Evolutionary conservation across 2,888 invertebrate genomes (phyloP), one percentile per base, ranked within the genome.

Genomic region (Coronaproctus castanopsis): DNA sequence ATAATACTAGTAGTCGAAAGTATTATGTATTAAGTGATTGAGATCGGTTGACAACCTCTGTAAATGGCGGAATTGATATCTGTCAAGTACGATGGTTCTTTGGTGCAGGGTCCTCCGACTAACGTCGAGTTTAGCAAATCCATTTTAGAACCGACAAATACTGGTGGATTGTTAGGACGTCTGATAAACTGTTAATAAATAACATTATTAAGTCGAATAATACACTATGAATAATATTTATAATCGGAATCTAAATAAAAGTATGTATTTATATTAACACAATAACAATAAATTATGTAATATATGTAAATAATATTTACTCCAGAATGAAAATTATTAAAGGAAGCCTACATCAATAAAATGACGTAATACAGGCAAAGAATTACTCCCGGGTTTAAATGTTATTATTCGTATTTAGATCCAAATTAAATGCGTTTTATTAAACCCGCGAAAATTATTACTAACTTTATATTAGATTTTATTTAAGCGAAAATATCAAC

Each of bases 61-160:
- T 59, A 59, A 52, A 52, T 59, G 2, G n/a, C 22, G 14, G 20
- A n/a, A 8, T 21, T 21, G 36, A 48, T 52, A 56, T 59, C 59
- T 52, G 24, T 55, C 48, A 59, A 24, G 1, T 51, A 58, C 10
- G 54, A 49, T 1, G 51, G 21, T 36, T 52, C 52, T 2, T 54
- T 22, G 19, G 23, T 20, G 21, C 59, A 59, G 8, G 59, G 59
- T 36, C n/a, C 56, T 18, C 59, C 59, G 5, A 59, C 52, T 8
- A 59, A 21, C 2, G 59, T 59, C 3, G 21, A 5, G 20, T 59
- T 55, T 18, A 59, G 21, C 19, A 56, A 21, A 21, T 59, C 52
- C 2, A 18, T 2, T 22, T 24, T 59, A 3, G 8, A 20, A 8
- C 59, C 59, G 18, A 56, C 24, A 36, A 59, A 59, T 52, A 51